Evolutionary conservation across 2,113 vertebrate genomes (phyloP), one percentile per base, ranked within the genome.

Genomic region (Pyxicephalus adspersus): DNA sequence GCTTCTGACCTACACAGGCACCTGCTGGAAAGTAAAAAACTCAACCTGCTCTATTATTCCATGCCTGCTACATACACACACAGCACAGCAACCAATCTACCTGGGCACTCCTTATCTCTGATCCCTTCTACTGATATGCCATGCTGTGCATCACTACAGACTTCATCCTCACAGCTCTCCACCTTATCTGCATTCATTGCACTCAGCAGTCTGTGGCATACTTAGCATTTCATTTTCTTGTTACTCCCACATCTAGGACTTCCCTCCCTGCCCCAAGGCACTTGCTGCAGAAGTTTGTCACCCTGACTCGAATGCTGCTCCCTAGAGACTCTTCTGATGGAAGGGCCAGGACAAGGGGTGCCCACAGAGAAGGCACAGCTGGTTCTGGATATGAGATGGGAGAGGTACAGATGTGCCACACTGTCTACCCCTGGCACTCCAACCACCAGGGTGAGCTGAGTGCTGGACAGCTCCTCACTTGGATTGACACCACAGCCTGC

Each of bases 401-500:
- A 5, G 85, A 87, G 57, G 92, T 89, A 34, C 83, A 52, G 83
- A 90, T 90, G 92, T 91, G 89, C 84, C 93, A 90, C 81, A 67
- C 86, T 17, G 64, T 94, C 52, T 77, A 87, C 75, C 92, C 92
- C 0, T 87, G 83, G 3, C 93, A 93, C 78, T 87, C 90, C 50
- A 81, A 89, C 83, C 73, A 89, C 71, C 85, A 79, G 9, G 92
- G 91, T 0, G 83, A 89, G 72, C 92, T 95, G 77, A 88, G 87
- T 67, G 88, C 90, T 0, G 93, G 90, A 19, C 91, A 93, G 84
- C 90, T 94, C 51, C 92, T 94, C 63, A 88, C 90, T 64, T 93
- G 94, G 92, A 91, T 94, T 74, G 92, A 94, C 82, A 85, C 85
- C 58, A 84, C 87, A 0, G 92, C 92, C 83, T 94, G 92, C 84